phyloP scores from a whole-genome alignment of 1,140 invertebrate species.

The Luehdorfia chinensis region DNA sequence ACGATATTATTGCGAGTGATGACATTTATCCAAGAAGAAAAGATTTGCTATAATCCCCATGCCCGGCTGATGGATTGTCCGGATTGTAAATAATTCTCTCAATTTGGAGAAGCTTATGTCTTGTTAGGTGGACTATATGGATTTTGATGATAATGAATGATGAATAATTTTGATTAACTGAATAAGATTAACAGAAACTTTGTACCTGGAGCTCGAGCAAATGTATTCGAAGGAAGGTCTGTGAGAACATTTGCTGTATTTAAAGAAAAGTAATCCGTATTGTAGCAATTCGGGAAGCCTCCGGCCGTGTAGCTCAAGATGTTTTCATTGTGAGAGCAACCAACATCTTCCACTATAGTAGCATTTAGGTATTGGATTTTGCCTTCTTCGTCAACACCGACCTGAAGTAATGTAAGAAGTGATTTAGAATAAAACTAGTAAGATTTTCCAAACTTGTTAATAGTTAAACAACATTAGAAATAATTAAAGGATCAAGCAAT shows the following conservation, averaged over 20 bases:
- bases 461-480: not conserved
- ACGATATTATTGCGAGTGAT: no score
- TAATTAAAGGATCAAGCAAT: not conserved
- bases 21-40: no score
- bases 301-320: conserved; percentile 42
- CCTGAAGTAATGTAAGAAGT: conserved; percentile 42
- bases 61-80: no score
- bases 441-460: not conserved
- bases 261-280: conserved; percentile 73
- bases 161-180: no score
- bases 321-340: conserved; percentile 79
- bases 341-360: conserved; percentile 80
- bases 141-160: not conserved
- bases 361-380: conserved; percentile 81
- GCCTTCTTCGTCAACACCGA: conserved; percentile 81
- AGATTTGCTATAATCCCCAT: no score
- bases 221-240: conserved; percentile 81
- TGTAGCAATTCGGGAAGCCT: conserved; percentile 80
- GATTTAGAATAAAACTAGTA: not conserved
- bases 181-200: no score
- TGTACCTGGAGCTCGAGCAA: conserved; percentile 80
- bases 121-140: no score
- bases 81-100: no score
- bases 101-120: no score
- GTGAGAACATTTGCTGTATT: conserved; percentile 79